Evolutionary conservation across 2,797 vertebrate species (phyloP), one percentile per base, ranked within the genome.

Genomic region (Psittacula echo): DNA sequence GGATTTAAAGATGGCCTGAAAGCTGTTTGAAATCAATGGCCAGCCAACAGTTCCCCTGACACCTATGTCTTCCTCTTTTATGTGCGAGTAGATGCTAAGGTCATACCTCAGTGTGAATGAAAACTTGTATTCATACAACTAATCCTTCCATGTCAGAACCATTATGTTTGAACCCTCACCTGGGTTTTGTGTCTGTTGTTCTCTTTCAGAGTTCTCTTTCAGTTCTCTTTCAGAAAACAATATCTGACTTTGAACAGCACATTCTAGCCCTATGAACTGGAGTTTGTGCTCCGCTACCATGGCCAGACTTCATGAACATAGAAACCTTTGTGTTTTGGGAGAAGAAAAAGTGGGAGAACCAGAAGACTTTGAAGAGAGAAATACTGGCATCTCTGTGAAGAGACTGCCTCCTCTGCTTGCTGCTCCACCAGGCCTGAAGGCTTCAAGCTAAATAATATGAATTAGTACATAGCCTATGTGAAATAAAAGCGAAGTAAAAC

Each of bases 231-330:
- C 37, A 39, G 37, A 39, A 39, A 39, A 39, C 37, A 39, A 39
- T 39, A 58, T 17, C 6, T 48, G 26, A 13, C n/a, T 37, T 30
- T 1, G 1, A 39, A 13, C 53, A 76, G 48, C 0, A 0, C 0
- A 0, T 78, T 37, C 50, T 87, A 50, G 53, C 18, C 11, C 20
- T 2, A 0, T 8, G 34, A 44, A 14, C 32, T 79, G 50, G 34
- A 82, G 39, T 45, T 42, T 26, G 29, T 78, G 34, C 41, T 61
- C 48, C 78, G 48, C 41, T 37, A 20, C 22, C 7, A 1, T 1
- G 11, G 30, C 53, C 53, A 72, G n/a, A 17, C 32, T 61, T 71
- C n/a, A 42, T 3, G 2, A 27, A 30, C 1, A 0, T 62, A 62
- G 41, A 79, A 29, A 58, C 30, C 24, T 84, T 58, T 45, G n/a